Evolutionary conservation across 2,888 invertebrate genomes (phyloP).

Genomic region (Brassicogethes aeneus): DNA sequence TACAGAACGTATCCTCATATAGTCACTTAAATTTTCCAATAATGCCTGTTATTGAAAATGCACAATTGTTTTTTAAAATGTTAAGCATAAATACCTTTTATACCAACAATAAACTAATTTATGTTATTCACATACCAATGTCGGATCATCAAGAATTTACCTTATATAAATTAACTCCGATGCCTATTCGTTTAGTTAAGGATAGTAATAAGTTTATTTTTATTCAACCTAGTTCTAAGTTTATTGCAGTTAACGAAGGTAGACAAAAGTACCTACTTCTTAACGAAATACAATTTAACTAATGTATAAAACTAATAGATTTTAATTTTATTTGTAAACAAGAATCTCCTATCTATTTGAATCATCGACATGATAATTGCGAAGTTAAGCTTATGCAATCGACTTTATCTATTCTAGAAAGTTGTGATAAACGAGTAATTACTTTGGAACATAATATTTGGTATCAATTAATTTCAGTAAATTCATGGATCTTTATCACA

Average conservation of each 20-base stretch:
- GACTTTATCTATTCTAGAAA: conserved; percentile 4
- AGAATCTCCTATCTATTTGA: conserved; percentile 6
- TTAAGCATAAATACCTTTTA: too few species aligned
- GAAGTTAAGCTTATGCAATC: background rate
- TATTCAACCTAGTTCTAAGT: conserved; percentile 5
- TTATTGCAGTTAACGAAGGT: conserved; percentile 6
- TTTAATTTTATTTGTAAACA: conserved; percentile 7
- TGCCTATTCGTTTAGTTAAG: conserved; percentile 2
- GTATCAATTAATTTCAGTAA: conserved; percentile 1
- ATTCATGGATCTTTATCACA: conserved; percentile 5
- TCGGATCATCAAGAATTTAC: background rate
- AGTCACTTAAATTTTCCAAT: conserved; percentile 7
- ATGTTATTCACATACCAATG: background rate
- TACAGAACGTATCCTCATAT: background rate
- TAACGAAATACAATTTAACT: background rate
- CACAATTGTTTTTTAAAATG: too few species aligned
- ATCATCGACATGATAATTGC: too few species aligned
- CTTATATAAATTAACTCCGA: conserved; percentile 8
- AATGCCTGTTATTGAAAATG: conserved; percentile 7
- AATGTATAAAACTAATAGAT: conserved; percentile 3
- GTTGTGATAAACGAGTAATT: conserved; percentile 8
- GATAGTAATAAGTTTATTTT: conserved; percentile 5
- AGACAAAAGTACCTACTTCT: background rate
- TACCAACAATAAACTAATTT: too few species aligned
- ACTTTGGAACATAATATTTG: conserved; percentile 6